Evolutionary conservation across 1,140 invertebrate species (phyloP), one percentile per base, ranked within the genome.

Genomic region (Metaphire vulgaris): DNA sequence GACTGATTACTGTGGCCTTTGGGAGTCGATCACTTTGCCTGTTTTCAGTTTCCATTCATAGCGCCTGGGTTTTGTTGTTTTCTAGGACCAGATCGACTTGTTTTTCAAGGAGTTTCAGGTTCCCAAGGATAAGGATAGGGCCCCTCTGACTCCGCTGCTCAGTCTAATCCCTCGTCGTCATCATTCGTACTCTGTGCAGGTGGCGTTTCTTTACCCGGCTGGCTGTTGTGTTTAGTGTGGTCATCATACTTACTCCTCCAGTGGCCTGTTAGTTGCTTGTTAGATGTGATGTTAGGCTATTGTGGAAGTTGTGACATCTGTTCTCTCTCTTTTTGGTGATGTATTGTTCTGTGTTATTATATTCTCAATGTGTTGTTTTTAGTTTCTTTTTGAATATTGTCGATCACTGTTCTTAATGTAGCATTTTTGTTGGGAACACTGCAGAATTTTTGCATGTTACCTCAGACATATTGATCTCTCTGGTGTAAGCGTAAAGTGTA

Each of bases 71-170:
- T 6, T 56, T 56, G 41, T 56, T 56, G 41, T 56, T 6, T 56
- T 56, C 6, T 56, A 56, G 41, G 41, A 56, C 41, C 41, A 21
- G 6, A 56, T 56, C 41, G 41, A 56, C 41, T 56, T 21, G 21
- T 56, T 56, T 56, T 56, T 56, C 41, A 56, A 56, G 41, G 41
- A 56, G 41, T 56, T 56, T 56, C 41, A 56, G 41, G 41, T 56
- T 6, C 41, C 41, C 21, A 56, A 56, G 41, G 41, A 56, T 56
- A 56, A 56, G 41, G 41, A 56, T 56, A 56, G 21, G 41, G 41
- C 41, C 21, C 41, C 41, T 56, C 41, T 56, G 41, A 56, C 41
- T 56, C 41, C 41, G 41, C 41, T 56, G 41, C 41, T 56, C 6
- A 56, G 41, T 56, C 41, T 6, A 56, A 56, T 56, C 41, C 41